Base-by-base conservation (phyloP, 2,888 invertebrate species). In the Eulithis prunata region DNA sequence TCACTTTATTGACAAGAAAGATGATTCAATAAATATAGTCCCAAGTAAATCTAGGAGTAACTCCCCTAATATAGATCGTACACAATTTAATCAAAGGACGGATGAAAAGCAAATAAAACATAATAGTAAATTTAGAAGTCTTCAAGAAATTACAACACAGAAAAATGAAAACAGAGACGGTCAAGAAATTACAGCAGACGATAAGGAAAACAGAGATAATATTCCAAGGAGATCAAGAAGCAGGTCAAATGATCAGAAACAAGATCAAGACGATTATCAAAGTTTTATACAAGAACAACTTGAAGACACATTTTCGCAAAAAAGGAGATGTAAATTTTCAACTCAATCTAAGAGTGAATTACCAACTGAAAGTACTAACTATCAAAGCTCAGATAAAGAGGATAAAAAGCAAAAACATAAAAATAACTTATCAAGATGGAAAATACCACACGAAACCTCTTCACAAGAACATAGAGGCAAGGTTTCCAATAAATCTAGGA, bases 401-500 rank as follows among this genome's bases (percentile, higher is more conserved):
- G 38, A 14, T 32, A 57, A 32, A 57, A 57, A 13, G 11, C 32
- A 57, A 36, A 43, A 28, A 55, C 7, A 45, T 32, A 46, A 56
- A 47, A 47, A 13, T 7, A 47, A 13, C 13, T 13, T 49, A 11
- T 21, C 49, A 10, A 49, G 21, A 49, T 49, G 49, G 49, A 36
- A 55, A 38, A 68, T 53, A 61, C 38, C n/a, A 51, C 38, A 13
- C 1, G 56, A 52, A 2, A 57, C 38, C 14, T 58, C 45, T 43
- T 63, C 60, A 63, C 51, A 60, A 43, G 63, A 67, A n/a, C 56
- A 60, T 10, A 58, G 54, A 56, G 51, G 41, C 21, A 60, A 47
- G 64, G 66, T 54, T 54, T 61, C 62, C 41, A 45, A 54, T 64
- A 43, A 58, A 52, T 49, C 58, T 49, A 62, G 52, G 21, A 71